Conservation (phyloP, 1,140 invertebrate genomes). For the Cyrtorhinus lividipennis region DNA sequence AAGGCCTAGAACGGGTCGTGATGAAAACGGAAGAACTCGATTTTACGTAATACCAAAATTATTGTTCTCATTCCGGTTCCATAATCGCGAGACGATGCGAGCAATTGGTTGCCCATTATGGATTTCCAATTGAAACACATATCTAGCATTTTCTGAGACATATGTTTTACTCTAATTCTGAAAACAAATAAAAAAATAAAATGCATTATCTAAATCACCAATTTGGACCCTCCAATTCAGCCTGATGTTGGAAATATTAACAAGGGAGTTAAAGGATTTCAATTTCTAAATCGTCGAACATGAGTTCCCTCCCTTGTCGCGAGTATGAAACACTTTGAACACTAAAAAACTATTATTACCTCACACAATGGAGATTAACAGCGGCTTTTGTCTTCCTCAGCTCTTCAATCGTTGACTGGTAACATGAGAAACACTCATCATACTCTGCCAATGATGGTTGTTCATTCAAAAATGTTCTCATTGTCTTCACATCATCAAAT, state of each 20-base stretch:
- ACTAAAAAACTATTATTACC: too few relatives aligned
- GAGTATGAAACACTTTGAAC: too few relatives aligned
- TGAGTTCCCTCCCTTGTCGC: too few relatives aligned
- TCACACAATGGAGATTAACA: constrained; percentile 45
- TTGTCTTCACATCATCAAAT: constrained; percentile 56
- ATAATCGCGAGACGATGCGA: constrained; percentile 27
- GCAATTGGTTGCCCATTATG: constrained; percentile 44
- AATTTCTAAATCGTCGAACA: too few relatives aligned
- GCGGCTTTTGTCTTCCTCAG: constrained; percentile 41
- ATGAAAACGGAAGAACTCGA: too few relatives aligned
- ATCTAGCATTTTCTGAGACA: constrained; percentile 44
- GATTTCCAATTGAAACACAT: constrained; percentile 57
- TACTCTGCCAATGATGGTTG: constrained; percentile 55
- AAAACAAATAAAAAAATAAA: background rate
- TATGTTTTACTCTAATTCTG: constrained; percentile 43
- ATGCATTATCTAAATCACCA: too few relatives aligned
- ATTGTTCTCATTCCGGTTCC: constrained; percentile 32
- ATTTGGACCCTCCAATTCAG: too few relatives aligned
- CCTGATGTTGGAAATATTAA: too few relatives aligned
- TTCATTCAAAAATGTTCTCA: constrained; percentile 57
- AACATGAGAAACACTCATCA: constrained; percentile 71
- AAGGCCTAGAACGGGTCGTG: too few relatives aligned
- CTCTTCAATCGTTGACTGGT: constrained; percentile 57
- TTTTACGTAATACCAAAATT: constrained; percentile 30
- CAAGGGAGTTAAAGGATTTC: background rate